Conservation (phyloP, 2,888 invertebrate genomes). For the Pycnomerus fuliginosus region DNA sequence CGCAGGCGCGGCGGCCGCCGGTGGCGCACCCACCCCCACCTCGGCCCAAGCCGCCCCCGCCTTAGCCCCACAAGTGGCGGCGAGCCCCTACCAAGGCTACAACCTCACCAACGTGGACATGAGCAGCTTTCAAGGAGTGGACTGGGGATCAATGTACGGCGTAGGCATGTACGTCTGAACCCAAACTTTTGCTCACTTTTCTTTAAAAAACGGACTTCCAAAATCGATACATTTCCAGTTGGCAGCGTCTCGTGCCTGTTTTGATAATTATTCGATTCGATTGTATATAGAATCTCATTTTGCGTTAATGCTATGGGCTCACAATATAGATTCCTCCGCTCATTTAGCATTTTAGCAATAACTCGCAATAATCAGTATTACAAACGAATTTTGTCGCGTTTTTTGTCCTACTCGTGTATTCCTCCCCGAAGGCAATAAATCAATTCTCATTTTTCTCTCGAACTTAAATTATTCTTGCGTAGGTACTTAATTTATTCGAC, state of each 20-base stretch:
- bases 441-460: slow-evolving; percentile 34
- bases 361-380: slow-evolving; percentile 59
- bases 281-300: slow-evolving; percentile 32
- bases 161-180: slow-evolving; percentile 88
- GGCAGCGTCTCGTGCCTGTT: slow-evolving; percentile 48
- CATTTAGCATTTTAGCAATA: slow-evolving; percentile 56
- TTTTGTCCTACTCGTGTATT: slow-evolving; percentile 27
- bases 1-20: slow-evolving; percentile 54
- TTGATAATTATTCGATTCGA: slow-evolving; percentile 33
- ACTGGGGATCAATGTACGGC: slow-evolving; percentile 90
- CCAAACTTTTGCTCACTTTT: slow-evolving; percentile 33
- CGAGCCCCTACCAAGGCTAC: slow-evolving; percentile 74
- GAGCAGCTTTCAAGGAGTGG: slow-evolving; percentile 89
- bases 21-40: slow-evolving; percentile 52
- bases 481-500: slow-evolving; percentile 36
- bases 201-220: slow-evolving; percentile 25
- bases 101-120: slow-evolving; percentile 87
- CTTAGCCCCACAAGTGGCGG: slow-evolving; percentile 64
- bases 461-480: slow-evolving; percentile 41
- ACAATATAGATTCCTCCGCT: slow-evolving; percentile 40
- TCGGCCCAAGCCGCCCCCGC: slow-evolving; percentile 62
- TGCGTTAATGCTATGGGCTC: slow-evolving; percentile 41
- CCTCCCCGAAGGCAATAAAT: slow-evolving; percentile 39
- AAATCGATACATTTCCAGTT: slow-evolving; percentile 45
- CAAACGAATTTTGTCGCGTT: slow-evolving; percentile 16